Base-by-base conservation (phyloP, 2,113 vertebrate species). In the Oryzias curvinotus region DNA sequence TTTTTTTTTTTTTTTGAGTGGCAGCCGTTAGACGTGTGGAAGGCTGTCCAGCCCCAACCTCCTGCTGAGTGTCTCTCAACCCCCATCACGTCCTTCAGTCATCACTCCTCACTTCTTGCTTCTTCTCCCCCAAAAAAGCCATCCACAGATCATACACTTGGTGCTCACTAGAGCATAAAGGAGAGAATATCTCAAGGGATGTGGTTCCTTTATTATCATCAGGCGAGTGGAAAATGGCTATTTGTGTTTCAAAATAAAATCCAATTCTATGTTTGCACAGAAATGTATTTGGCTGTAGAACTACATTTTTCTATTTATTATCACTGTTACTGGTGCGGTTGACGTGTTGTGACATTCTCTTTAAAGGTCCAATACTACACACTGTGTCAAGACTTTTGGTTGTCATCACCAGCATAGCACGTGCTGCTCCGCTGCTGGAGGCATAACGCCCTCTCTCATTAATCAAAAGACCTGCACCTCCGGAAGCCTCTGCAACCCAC, bases 1-100 rank as follows among this genome's bases (percentile, higher is more conserved):
- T 36, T 36, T 36, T 36, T 36, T 36, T 36, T 36, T 36, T 36
- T 36, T 36, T 66, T 89, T 90, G 89, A 93, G 87, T 94, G 93
- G 92, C 93, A 94, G 91, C 77, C 90, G 91, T 92, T 90, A 90
- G 78, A 87, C 72, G 91, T 91, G 92, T 71, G 75, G 87, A 92
- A 85, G 84, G 80, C 75, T 87, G 82, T 89, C 91, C 73, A 90
- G 88, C 78, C 78, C 80, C 69, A 66, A 70, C 77, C 76, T 68
- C 88, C 86, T 77, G 82, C 88, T 85, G 90, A 86, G 87, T 73
- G 67, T 73, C 81, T 68, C 73, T 86, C 82, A 65, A 73, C 79
- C 80, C 74, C 77, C 80, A 82, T 89, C 80, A 81, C 70, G 83
- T 78, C 71, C 75, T 48, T 51, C 72, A 86, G 81, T 83, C 87